phyloP scores from a whole-genome alignment of 2,888 invertebrate genomes.

The Emmelina monodactyla region DNA sequence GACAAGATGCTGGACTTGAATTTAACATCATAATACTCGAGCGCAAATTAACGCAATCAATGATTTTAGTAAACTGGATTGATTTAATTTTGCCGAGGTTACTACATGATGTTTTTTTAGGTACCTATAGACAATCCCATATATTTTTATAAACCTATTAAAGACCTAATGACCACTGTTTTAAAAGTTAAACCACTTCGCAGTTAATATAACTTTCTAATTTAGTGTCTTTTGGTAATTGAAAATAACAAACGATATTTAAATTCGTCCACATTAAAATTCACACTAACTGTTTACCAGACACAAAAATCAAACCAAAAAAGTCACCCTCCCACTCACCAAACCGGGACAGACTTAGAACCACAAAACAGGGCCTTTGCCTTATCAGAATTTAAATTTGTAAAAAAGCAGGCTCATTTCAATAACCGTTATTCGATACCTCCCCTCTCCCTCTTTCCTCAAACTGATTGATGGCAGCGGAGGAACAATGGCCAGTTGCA shows the following conservation, averaged over 20 bases:
- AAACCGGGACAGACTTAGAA: conserved; percentile 47
- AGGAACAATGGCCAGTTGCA: conserved; percentile 58
- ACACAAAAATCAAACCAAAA: conserved; percentile 20
- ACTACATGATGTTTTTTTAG: no score
- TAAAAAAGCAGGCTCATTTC: conserved; percentile 65
- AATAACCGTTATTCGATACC: conserved; percentile 59
- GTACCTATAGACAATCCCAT: no score
- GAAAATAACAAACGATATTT: no score
- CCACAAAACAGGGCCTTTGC: conserved; percentile 59
- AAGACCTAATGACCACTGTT: no score
- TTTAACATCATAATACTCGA: conserved; percentile 1
- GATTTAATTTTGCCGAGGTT: no score
- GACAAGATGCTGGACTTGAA: neutral
- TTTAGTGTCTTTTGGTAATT: no score
- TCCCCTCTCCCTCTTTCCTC: conserved; percentile 25
- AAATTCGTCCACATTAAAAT: no score
- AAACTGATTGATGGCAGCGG: conserved; percentile 58
- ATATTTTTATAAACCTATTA: no score
- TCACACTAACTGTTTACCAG: neutral
- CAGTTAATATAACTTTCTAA: no score
- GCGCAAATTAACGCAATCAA: no score
- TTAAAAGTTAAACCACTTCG: no score
- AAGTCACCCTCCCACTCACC: conserved; percentile 42
- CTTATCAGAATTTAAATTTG: conserved; percentile 67
- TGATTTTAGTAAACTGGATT: no score